These are phyloP conservation scores for Drosophila persimilis DNA, from an alignment of 1,140 invertebrate genomes.

Conservation along the genomic window DNA sequence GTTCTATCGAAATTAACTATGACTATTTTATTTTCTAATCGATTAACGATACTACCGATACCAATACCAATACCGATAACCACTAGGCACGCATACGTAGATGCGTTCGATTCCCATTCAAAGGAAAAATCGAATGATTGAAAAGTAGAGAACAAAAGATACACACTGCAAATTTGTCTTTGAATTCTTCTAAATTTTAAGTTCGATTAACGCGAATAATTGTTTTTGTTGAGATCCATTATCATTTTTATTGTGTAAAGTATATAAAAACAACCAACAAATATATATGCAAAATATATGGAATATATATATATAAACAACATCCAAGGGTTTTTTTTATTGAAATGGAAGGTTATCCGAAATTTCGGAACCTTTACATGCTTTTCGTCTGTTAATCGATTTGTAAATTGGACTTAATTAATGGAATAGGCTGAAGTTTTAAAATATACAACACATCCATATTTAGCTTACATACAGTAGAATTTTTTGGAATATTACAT, in stretches of 20 bases:
- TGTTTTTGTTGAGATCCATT: slow-evolving; percentile 50
- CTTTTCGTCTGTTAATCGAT: no score
- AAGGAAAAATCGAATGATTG: slow-evolving; percentile 9
- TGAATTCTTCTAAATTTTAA: slow-evolving; percentile 13
- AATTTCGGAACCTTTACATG: no score
- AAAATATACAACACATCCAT: no score
- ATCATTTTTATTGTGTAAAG: slow-evolving; percentile 52
- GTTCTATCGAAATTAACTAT: slow-evolving; percentile 46
- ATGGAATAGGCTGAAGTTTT: no score
- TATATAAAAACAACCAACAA: slow-evolving; percentile 37
- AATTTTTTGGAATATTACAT: no score
- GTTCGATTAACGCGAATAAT: slow-evolving; percentile 41
- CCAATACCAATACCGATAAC: slow-evolving; percentile 18
- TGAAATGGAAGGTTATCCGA: no score
- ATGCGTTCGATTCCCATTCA: slow-evolving; percentile 11
- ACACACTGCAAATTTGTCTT: slow-evolving; percentile 45
- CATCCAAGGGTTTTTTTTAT: not conserved
- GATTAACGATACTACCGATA: slow-evolving; percentile 38
- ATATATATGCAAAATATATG: slow-evolving; percentile 49
- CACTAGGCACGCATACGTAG: slow-evolving; percentile 16
- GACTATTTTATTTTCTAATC: slow-evolving; percentile 49
- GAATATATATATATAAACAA: slow-evolving; percentile 36
- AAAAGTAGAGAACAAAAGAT: slow-evolving; percentile 38
- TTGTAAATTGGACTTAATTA: no score
- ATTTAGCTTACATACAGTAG: no score